A percentile compares a stretch with the other conserved stretches of the same genome.
Evolutionary conservation across 2,113 vertebrate species (phyloP).

Genomic region (Campylorhamphus procurvoides): DNA sequence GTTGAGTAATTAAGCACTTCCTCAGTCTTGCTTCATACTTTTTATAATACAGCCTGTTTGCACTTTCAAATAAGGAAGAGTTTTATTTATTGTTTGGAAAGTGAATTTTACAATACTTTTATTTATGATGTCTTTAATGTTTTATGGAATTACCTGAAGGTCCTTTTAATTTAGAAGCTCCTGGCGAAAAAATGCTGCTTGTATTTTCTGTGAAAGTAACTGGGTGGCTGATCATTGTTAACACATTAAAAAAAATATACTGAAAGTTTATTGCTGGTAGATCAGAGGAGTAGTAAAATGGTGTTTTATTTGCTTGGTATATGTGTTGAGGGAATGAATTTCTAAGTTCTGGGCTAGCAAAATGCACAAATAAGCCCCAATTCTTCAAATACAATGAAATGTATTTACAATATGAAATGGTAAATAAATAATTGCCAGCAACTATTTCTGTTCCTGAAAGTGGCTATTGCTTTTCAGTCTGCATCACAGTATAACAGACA

Average conservation of each 20-base stretch:
- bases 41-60: constrained; percentile 57
- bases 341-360: background rate
- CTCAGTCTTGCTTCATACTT: constrained; percentile 20
- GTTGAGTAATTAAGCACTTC: constrained; percentile 15
- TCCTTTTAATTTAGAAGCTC: constrained; percentile 50
- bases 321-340: background rate
- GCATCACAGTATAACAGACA: background rate
- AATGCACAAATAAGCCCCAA: background rate
- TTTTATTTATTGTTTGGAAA: constrained; percentile 62
- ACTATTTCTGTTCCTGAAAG: background rate
- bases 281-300: background rate
- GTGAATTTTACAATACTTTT: constrained; percentile 52
- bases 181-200: constrained; percentile 25
- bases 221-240: background rate
- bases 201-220: constrained; percentile 35
- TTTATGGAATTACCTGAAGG: constrained; percentile 1
- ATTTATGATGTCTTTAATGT: constrained; percentile 60
- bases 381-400: background rate
- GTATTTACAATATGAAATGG: background rate
- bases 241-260: background rate
- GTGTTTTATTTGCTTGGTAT: background rate
- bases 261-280: background rate
- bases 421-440: background rate
- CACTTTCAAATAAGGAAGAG: constrained; percentile 52
- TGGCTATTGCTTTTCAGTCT: background rate